Evolutionary conservation across 2,888 invertebrate genomes (phyloP).

Genomic region (Yponomeuta sedellus): DNA sequence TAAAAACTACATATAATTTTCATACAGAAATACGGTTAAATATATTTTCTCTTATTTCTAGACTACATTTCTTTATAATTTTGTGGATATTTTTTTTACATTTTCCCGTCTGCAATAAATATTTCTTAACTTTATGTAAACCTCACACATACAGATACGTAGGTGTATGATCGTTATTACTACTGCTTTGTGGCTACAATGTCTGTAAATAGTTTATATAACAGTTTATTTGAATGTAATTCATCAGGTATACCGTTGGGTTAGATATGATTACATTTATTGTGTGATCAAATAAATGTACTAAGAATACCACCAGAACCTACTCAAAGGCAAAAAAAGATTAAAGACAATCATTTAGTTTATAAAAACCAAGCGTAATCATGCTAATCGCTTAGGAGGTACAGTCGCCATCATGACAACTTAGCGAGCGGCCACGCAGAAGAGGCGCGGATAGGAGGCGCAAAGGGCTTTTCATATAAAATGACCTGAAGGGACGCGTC

Average conservation of each 20-base stretch:
- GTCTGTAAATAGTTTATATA: conserved; percentile 52
- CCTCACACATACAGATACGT: conserved; percentile 46
- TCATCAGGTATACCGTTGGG: conserved; percentile 67
- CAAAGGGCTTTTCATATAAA: too few species aligned
- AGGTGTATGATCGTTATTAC: conserved; percentile 31
- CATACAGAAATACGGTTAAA: conserved; percentile 77
- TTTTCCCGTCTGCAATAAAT: conserved; percentile 70
- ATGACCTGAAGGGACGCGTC: too few species aligned
- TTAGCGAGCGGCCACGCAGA: too few species aligned
- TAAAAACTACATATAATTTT: conserved; percentile 76
- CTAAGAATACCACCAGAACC: too few species aligned
- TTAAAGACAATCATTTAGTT: too few species aligned
- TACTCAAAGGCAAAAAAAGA: too few species aligned
- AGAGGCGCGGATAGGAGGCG: too few species aligned
- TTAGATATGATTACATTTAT: conserved; percentile 52
- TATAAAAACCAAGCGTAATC: too few species aligned
- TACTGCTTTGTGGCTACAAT: conserved; percentile 36
- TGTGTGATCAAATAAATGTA: too few species aligned
- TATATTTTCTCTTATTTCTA: conserved; percentile 72
- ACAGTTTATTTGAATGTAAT: conserved; percentile 42
- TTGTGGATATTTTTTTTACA: conserved; percentile 63
- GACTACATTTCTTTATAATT: conserved; percentile 60
- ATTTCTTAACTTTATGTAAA: conserved; percentile 52
- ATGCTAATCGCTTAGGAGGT: too few species aligned
- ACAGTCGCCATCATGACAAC: too few species aligned